Conservation (phyloP, 2,113 vertebrate genomes). For the Oceanites oceanicus region DNA sequence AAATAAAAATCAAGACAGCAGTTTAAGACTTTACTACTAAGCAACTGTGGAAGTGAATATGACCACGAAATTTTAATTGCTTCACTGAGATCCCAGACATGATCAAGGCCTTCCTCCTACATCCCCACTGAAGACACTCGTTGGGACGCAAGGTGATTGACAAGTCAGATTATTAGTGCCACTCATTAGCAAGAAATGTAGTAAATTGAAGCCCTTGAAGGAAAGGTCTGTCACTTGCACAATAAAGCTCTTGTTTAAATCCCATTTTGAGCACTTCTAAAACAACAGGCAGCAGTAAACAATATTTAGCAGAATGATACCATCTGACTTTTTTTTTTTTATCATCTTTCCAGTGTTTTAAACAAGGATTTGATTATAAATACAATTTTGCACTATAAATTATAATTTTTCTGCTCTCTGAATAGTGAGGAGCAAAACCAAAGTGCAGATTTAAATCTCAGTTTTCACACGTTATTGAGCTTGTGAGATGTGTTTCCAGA, state of each 20-base stretch:
- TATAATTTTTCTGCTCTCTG: background rate
- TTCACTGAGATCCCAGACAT: background rate
- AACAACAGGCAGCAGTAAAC: background rate
- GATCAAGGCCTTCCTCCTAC: background rate
- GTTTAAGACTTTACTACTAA: background rate
- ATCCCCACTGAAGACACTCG: background rate
- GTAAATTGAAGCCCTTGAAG: background rate
- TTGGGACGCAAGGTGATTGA: background rate
- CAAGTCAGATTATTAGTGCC: background rate
- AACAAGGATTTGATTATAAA: background rate
- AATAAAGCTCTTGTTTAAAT: background rate
- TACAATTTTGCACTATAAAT: background rate
- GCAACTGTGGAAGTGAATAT: background rate
- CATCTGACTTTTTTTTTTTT: background rate
- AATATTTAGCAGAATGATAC: background rate
- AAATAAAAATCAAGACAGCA: background rate
- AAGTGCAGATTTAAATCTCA: background rate
- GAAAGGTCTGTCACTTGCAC: background rate
- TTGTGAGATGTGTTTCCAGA: background rate
- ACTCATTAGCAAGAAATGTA: background rate
- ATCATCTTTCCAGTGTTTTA: background rate
- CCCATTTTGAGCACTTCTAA: background rate
- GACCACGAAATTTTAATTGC: background rate
- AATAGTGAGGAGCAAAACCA: background rate
- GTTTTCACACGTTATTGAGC: background rate